These are phyloP conservation scores for Trochalopteron elliotii DNA, from an alignment of 2,113 vertebrate species.

Conservation along the genomic window DNA sequence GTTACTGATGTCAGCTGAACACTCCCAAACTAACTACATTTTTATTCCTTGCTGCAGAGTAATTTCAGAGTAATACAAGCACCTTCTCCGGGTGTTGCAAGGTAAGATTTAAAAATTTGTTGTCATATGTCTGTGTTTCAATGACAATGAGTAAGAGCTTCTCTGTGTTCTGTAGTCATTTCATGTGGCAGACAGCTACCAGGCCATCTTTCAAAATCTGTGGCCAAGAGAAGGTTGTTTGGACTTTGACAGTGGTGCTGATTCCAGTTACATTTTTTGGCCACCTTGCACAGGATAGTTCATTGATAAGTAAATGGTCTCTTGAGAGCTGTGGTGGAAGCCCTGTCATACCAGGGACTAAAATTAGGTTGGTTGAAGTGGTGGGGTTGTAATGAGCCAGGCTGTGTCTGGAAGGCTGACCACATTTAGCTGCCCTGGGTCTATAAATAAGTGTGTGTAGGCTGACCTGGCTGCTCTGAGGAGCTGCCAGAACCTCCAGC, in stretches of 20 bases:
- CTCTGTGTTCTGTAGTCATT: background rate
- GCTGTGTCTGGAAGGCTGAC: background rate
- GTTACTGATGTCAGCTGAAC: background rate
- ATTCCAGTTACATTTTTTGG: background rate
- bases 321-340: background rate
- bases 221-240: background rate
- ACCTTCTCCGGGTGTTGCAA: slow-evolving; percentile 77
- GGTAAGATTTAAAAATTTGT: slow-evolving; percentile 70
- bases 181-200: background rate
- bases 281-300: background rate
- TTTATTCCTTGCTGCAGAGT: slow-evolving; percentile 70
- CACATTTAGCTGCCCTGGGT: background rate
- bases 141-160: background rate
- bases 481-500: background rate
- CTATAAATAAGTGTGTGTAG: background rate
- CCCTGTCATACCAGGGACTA: background rate
- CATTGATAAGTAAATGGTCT: background rate
- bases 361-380: background rate
- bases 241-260: background rate
- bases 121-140: background rate
- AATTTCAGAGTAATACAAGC: slow-evolving; percentile 76
- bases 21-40: background rate
- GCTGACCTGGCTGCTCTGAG: background rate
- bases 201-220: background rate
- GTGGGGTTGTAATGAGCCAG: background rate